Conservation (phyloP, 2,113 vertebrate genomes). For the Austrofundulus limnaeus region DNA sequence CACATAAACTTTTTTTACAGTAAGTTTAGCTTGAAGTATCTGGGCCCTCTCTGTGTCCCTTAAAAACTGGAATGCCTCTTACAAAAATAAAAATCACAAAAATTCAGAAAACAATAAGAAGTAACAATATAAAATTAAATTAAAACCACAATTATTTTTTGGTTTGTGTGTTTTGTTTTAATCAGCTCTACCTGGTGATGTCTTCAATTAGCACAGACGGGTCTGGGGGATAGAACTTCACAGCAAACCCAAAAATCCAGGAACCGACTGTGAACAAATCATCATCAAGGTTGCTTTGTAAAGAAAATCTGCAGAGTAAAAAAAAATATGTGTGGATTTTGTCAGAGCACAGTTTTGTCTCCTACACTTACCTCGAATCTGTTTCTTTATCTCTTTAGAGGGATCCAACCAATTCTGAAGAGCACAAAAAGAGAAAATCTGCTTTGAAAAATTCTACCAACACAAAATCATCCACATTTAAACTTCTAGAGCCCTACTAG, state of each 20-base stretch:
- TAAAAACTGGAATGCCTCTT: background rate
- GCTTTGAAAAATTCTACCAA: conserved; percentile 39
- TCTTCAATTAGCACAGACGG: conserved; percentile 97
- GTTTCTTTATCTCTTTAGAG: conserved; percentile 99
- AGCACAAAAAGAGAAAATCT: conserved; percentile 43
- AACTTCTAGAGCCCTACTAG: conserved; percentile 23
- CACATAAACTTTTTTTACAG: background rate
- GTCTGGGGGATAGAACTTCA: conserved; percentile 98
- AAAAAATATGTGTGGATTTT: conserved; percentile 13
- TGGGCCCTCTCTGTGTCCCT: background rate
- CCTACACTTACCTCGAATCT: conserved; percentile 91
- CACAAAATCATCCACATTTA: conserved; percentile 32
- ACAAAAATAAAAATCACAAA: background rate
- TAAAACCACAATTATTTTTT: too few relatives aligned
- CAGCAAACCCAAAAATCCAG: conserved; percentile 94
- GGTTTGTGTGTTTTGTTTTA: background rate
- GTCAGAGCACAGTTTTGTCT: background rate
- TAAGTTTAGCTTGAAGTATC: background rate
- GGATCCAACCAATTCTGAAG: conserved; percentile 94
- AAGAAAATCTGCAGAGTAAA: conserved; percentile 1
- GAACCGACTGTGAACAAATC: conserved; percentile 81
- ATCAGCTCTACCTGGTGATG: conserved; percentile 89
- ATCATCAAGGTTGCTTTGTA: conserved; percentile 13
- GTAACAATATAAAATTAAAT: too few relatives aligned
- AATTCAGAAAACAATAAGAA: background rate